Conservation (phyloP, 53 echinoderm and acorn worm genomes). For the Crossaster papposus region DNA sequence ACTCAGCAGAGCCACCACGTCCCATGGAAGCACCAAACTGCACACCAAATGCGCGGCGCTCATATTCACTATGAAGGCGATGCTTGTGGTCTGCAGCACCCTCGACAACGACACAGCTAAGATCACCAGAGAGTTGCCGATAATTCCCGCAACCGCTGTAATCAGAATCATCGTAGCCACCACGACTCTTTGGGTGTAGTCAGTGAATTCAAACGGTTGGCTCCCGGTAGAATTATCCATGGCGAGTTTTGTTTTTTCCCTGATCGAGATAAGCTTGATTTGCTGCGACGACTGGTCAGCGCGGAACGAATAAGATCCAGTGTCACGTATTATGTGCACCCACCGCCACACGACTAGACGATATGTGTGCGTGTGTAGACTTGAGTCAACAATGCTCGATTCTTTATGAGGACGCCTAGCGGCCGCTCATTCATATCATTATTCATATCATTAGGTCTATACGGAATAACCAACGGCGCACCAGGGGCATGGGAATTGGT, state of each 20-base stretch:
- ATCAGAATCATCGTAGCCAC: neutral
- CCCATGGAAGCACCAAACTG: neutral
- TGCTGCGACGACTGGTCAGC: neutral
- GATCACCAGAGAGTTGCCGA: conserved; percentile 15
- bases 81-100: conserved; percentile 16
- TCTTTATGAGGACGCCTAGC: no score
- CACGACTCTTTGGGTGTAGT: conserved; percentile 4
- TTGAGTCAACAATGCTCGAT: no score
- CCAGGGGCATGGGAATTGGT: no score
- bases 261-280: no score
- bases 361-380: no score
- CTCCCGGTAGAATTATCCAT: neutral
- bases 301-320: neutral
- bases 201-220: neutral
- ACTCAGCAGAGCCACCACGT: conserved; percentile 15
- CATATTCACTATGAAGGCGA: conserved; percentile 32
- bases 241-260: neutral
- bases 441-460: no score
- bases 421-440: no score
- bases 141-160: neutral
- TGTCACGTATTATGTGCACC: no score
- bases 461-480: no score
- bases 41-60: conserved; percentile 11
- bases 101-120: conserved; percentile 29
- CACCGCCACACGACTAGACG: no score